Evolutionary conservation across 2,888 invertebrate species (phyloP), one percentile per base, ranked within the genome.

Genomic region (Hesperia comma): DNA sequence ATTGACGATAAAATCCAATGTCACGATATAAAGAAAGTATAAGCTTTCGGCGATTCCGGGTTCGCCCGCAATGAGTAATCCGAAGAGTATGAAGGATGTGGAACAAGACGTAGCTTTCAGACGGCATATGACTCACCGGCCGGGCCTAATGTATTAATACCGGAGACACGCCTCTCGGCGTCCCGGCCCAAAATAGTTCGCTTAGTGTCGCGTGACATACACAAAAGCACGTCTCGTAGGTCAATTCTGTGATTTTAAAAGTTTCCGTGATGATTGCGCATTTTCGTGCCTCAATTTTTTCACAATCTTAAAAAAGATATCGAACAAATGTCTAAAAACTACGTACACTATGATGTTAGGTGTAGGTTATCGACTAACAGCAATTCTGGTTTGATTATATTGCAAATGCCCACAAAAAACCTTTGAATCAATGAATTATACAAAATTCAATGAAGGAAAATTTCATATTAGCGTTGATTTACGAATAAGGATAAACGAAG

Each of bases 121-220:
- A 90, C 92, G 82, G 78, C 77, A 80, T 78, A 82, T 92, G 92
- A 92, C 77, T 92, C 92, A 91, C 80, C 77, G 74, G 81, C 81
- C 84, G 77, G 81, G 84, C 80, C 77, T 74, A 82, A 79, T 80
- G 82, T 91, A 91, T 90, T 87, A 87, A 90, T 90, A 91, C 81
- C 87, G 85, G 87, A 88, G 91, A 90, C 92, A 91, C 91, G 90
- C 92, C 92, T 92, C 87, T 88, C 87, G 88, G 85, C 87, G 83
- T 83, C 83, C 81, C 84, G 79, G 81, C 80, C 88, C 79, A 85
- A 92, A 92, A 92, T 91, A 91, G 88, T 83, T 74, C 79, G 73
- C 76, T 77, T 79, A 79, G 86, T 86, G 87, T 90, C 90, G 88
- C 89, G 87, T 88, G 88, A 88, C 88, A 88, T 80, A 79, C 78